Evolutionary conservation across 2,888 invertebrate species (phyloP), one percentile per base, ranked within the genome.

Genomic region (Timema podura): DNA sequence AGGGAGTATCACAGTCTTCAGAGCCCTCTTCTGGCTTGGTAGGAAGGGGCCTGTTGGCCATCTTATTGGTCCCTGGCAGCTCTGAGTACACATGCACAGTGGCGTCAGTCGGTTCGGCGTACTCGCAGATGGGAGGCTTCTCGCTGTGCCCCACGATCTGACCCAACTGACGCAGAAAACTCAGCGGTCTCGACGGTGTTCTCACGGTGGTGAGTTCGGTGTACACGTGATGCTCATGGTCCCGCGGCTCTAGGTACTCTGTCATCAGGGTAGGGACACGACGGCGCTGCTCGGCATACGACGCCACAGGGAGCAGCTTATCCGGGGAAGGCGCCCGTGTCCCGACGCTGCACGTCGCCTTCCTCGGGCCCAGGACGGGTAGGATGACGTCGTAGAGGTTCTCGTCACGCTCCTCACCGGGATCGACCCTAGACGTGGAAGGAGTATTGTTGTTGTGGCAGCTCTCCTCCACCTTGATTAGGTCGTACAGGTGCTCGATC

Each of bases 401-500:
- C 15, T 71, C 73, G 30, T 70, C 72, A 6, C 71, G 72, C 15
- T 76, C 77, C 49, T 74, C 57, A 65, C 72, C 77, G 74, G 59
- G 79, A 79, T 73, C 82, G 81, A 73, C 82, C 80, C 76, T 80
- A 79, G 73, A 82, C 79, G 73, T 83, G 8, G 70, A 67, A 11
- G 68, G 69, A 13, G 65, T 82, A 72, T 84, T 82, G 74, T 86
- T 86, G 71, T 83, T 83, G 73, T 86, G 86, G 75, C 87, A 87
- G 73, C 84, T 87, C 76, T 90, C 89, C 76, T 89, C 89, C 46
- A 89, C 86, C 78, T 90, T 89, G 65, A 91, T 89, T 68, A 90
- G 84, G 79, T 90, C 91, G 76, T 91, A 91, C 7, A 91, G 81
- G 76, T 90, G 88, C 77, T 91, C 91, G 72, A 92, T 91, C 83